These are phyloP conservation scores for Druon quercuslanigerum DNA, from an alignment of 1,140 invertebrate species.

Conservation along the genomic window DNA sequence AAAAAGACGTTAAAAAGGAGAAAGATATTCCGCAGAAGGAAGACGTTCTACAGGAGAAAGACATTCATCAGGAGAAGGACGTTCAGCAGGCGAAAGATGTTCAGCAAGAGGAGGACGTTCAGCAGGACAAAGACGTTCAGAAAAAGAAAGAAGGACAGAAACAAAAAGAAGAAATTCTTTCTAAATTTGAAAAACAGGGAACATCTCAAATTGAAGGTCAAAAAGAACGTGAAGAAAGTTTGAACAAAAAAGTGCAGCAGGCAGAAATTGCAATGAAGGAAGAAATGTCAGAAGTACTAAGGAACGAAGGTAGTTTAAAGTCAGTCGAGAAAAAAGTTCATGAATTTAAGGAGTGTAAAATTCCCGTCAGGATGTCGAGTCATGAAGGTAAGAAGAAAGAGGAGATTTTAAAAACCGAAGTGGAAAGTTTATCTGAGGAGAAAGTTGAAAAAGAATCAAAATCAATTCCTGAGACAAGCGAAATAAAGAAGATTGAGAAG, in stretches of 20 bases:
- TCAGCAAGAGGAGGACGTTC: conserved; percentile 26
- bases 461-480: conserved; percentile 25
- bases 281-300: conserved; percentile 27
- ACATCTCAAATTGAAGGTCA: conserved; percentile 16
- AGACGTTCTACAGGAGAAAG: too few relatives aligned
- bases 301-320: conserved; percentile 36
- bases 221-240: conserved; percentile 33
- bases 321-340: not conserved
- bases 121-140: not conserved
- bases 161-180: not conserved
- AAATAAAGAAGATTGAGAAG: conserved; percentile 3
- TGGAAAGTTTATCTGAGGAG: conserved; percentile 16
- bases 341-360: not conserved
- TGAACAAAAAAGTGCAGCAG: conserved; percentile 37
- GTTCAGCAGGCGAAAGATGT: conserved; percentile 35
- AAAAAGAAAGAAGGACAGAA: conserved; percentile 37
- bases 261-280: not conserved
- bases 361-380: not conserved
- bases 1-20: too few relatives aligned
- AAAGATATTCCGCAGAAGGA: too few relatives aligned
- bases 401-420: conserved; percentile 41
- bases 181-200: conserved; percentile 30
- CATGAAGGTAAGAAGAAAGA: conserved; percentile 40
- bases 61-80: not conserved
- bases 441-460: conserved; percentile 18